phyloP scores from a whole-genome alignment of 2,797 vertebrate genomes.

The Enteromius thamalakanensis region DNA sequence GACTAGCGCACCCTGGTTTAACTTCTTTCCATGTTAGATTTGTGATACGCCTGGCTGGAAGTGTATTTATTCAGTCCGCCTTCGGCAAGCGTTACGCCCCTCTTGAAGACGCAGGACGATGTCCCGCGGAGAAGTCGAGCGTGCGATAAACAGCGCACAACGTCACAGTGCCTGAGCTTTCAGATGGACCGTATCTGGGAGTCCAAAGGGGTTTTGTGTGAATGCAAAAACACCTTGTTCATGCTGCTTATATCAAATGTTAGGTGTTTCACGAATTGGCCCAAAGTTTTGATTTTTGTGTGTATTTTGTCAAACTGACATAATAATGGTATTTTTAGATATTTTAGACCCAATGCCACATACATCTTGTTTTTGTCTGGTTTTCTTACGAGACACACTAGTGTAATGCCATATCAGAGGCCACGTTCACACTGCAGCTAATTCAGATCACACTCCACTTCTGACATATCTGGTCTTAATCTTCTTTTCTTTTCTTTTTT shows the following conservation, averaged over 20 bases:
- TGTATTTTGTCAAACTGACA: slow-evolving; percentile 6
- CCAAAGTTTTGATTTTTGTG: slow-evolving; percentile 16
- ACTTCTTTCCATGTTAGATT: neutral
- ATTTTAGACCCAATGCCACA: neutral
- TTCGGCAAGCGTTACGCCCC: slow-evolving; percentile 17
- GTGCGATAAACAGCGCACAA: slow-evolving; percentile 50
- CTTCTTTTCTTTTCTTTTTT: neutral
- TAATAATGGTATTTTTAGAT: neutral
- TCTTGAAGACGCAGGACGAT: neutral
- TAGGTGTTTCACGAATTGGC: slow-evolving; percentile 59
- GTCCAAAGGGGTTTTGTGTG: slow-evolving; percentile 60
- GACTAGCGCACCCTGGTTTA: slow-evolving; percentile 14
- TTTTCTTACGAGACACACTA: neutral
- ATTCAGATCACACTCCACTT: slow-evolving; percentile 7
- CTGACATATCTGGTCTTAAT: neutral
- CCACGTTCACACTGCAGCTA: slow-evolving; percentile 12
- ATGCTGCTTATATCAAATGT: slow-evolving; percentile 67
- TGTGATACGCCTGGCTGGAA: neutral
- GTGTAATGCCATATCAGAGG: neutral
- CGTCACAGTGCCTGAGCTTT: slow-evolving; percentile 77
- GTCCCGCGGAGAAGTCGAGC: slow-evolving; percentile 48
- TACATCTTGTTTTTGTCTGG: neutral
- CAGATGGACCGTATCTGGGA: slow-evolving; percentile 59
- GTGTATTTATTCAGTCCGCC: slow-evolving; percentile 28
- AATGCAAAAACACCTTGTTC: slow-evolving; percentile 59